Base-by-base conservation (phyloP, 1,140 invertebrate species). In the Protaetia brevitarsis region DNA sequence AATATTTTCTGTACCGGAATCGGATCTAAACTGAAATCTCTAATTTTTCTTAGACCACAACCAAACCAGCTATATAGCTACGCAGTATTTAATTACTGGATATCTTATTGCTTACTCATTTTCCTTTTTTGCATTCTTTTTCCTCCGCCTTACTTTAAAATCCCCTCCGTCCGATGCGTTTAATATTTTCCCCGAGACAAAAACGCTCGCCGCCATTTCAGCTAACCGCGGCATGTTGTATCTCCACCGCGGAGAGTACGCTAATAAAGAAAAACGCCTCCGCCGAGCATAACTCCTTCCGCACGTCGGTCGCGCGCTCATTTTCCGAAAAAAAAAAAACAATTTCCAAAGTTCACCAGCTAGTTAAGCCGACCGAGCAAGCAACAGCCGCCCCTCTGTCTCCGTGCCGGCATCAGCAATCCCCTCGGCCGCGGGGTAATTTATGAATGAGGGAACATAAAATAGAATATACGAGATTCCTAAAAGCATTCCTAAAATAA, bases 401-500 rank as follows among this genome's bases (percentile, higher is more conserved):
- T 6, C 10, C 16, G 34, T 11, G 21, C 11, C 41, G 13, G 19
- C 41, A 23, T 19, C 41, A 8, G 19, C 41, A 16, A 8, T 23
- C 13, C 41, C 19, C 19, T 16, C 41, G 8, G 16, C 16, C 31
- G 19, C 21, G 16, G 26, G 26, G 41, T 51, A 51, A 51, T 51
- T 51, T 51, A 51, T 51, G 41, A 51, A 51, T 51, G 41, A 51
- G 41, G 41, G 41, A 51, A 51, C 41, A 51, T 51, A 51, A 51
- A 51, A 51, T 23, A 51, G 41, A 51, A 51, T 51, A 51, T 51
- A 51, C 41, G 41, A 51, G 41, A 51, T 51, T 51, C 41, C 41
- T 51, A 51, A 51, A 51, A 51, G 41, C 41, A 51, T 51, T 51
- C 41, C 41, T 51, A 51, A 51, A 51, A 51, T 51, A 51, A 51